phyloP scores from a whole-genome alignment of 2,888 invertebrate species.

The Scaptomyza reducta region DNA sequence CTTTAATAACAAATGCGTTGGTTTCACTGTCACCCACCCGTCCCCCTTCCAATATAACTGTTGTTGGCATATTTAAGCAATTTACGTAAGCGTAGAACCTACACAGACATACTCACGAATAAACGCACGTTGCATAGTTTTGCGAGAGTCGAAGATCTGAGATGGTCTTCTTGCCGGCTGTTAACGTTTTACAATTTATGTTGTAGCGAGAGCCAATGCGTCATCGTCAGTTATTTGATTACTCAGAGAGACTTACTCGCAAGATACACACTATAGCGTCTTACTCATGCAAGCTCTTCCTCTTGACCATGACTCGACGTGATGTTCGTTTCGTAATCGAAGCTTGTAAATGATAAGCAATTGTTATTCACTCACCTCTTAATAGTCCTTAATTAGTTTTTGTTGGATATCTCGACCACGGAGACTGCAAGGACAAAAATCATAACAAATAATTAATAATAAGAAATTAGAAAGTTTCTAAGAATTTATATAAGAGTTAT shows the following conservation, averaged over 20 bases:
- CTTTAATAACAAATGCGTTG: not conserved
- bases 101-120: not conserved
- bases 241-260: constrained; percentile 16
- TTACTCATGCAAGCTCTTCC: not conserved
- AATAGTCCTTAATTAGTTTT: constrained; percentile 69
- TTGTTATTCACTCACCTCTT: constrained; percentile 64
- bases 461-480: not conserved
- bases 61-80: not conserved
- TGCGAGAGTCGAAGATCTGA: constrained; percentile 1
- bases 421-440: constrained; percentile 46
- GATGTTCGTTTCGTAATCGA: constrained; percentile 3
- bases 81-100: not conserved
- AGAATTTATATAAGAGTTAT: not conserved
- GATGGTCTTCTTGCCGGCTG: constrained; percentile 1
- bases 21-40: not conserved
- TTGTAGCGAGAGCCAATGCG: constrained; percentile 6
- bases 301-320: constrained; percentile 6
- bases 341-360: constrained; percentile 3
- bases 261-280: not conserved
- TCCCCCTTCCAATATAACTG: not conserved
- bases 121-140: not conserved
- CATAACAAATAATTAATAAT: constrained; percentile 3
- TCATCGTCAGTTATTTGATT: constrained; percentile 27
- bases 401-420: constrained; percentile 46
- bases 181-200: not conserved